Evolutionary conservation across 2,888 invertebrate species (phyloP), one percentile per base, ranked within the genome.

Genomic region (Dioctria rufipes): DNA sequence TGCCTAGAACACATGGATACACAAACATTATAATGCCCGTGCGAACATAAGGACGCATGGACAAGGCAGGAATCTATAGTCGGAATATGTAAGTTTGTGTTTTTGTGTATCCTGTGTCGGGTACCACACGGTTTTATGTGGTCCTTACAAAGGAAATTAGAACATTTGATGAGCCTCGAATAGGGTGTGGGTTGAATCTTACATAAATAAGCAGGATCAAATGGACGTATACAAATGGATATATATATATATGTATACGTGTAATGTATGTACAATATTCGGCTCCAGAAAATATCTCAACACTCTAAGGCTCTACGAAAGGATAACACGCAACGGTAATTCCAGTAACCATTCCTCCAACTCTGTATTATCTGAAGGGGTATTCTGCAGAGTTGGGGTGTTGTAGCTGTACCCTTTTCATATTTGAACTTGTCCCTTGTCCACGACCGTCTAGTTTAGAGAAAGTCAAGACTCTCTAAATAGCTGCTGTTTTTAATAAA

Each of bases 401-500:
- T 13, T 42, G 73, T 9, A 13, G 6, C 40, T 43, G 61, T 77
- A 80, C 80, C 80, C 80, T 80, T 71, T 80, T 80, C 80, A 80
- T 80, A 80, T 71, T 80, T 80, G 71, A 80, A 80, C 80, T 80
- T 80, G 80, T 80, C 80, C 71, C 80, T 80, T 80, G 80, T 80
- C 80, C 80, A 80, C 80, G 60, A 71, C 60, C 69, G 61, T 80
- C 69, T 80, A 80, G 63, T 77, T 77, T 77, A 73, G 73, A 80
- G 71, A 66, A 78, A 80, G 71, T 71, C 82, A 78, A 78, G 78
- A 78, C 65, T 78, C 80, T 82, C 80, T 69, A 75, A 82, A 82
- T 78, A 51, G 78, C 79, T 69, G 78, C 66, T 82, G 80, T 82
- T 82, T 82, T 80, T 82, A 82, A 82, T 82, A 82, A 82, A 80